Base-by-base conservation (phyloP, 2,113 vertebrate genomes). In the Gasterosteus aculeatus region DNA sequence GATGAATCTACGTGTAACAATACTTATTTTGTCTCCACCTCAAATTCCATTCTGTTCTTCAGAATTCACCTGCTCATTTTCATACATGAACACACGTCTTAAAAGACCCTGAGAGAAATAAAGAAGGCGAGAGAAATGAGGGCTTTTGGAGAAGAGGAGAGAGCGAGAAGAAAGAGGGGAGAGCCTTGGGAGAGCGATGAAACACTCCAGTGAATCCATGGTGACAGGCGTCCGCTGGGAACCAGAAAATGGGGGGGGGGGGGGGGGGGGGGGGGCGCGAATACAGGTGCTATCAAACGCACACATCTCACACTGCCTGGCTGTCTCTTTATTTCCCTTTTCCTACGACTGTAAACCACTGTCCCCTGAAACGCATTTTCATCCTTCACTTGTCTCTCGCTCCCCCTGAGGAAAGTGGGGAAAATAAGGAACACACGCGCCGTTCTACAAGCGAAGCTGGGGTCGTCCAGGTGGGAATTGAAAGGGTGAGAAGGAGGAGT, bases 141-240 rank as follows among this genome's bases (percentile, higher is more conserved):
- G 83, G 79, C 33, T 8, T 19, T 46, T 57, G 72, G 49, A 71
- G 56, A 44, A 66, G 51, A 42, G 54, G 33, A 19, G 41, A 63
- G 57, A 63, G 38, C 60, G 62, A 9, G 44, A 2, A 29, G 19
- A 51, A 67, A 59, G 60, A 44, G 65, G 65, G 72, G 72, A 41
- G 81, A 79, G 87, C 63, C 77, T 76, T 59, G 84, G 87, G 85
- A 91, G 73, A 76, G 81, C 64, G 86, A 91, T 92, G 91, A 93
- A 93, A 91, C 85, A 89, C 88, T 88, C 84, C 85, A 87, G 84
- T 87, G 89, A 90, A 83, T 88, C 87, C 69, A 67, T 69, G 80
- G 92, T 91, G 92, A 93, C 92, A 92, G 85, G 83, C 53, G 47
- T 90, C 92, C 84, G 61, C 75, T 70, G 90, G 91, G 89, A 90